Base-by-base conservation (phyloP, 1,140 invertebrate genomes). In the Aphaenogaster ashmeadi region DNA sequence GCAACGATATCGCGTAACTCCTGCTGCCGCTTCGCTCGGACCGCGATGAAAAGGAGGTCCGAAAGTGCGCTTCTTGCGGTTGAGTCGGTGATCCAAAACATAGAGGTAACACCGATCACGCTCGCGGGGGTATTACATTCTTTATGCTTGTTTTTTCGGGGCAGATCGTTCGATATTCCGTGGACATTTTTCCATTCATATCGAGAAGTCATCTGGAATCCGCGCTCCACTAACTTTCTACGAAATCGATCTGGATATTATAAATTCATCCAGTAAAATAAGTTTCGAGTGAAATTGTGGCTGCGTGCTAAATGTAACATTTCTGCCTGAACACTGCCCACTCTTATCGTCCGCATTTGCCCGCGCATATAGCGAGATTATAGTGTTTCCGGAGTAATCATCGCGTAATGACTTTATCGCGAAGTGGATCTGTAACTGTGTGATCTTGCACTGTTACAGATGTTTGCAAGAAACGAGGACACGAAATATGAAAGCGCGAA, bases 201-300 rank as follows among this genome's bases (percentile, higher is more conserved):
- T 86, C 77, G 67, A 52, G 52, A 75, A 87, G 72, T 72, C 38
- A 44, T 69, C 44, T 50, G 69, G 58, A 54, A 81, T 77, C 33
- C 58, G 44, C 41, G 47, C 50, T 71, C 47, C 50, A 86, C 66
- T 74, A 89, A 90, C 85, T 90, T 90, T 88, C 88, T 44, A 79
- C 79, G 67, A 90, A 85, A 90, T 90, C 21, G 89, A 90, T 85
- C 71, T 69, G 38, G 67, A 60, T 84, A 75, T 47, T 50, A 66
- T 81, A 81, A 56, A 81, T 87, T 77, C 71, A 41, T 1, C 47
- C 5, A 13, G 27, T 36, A n/a, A 67, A 52, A 77, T 77, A 71
- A 86, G 50, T 77, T 89, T 89, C 44, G 81, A 67, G 52, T 69
- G 81, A 89, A 89, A 89, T 89, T 74, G 58, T n/a, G 36, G 74